Evolutionary conservation across 2,113 vertebrate species (phyloP), one percentile per base, ranked within the genome.

Genomic region (Laterallus jamaicensis): DNA sequence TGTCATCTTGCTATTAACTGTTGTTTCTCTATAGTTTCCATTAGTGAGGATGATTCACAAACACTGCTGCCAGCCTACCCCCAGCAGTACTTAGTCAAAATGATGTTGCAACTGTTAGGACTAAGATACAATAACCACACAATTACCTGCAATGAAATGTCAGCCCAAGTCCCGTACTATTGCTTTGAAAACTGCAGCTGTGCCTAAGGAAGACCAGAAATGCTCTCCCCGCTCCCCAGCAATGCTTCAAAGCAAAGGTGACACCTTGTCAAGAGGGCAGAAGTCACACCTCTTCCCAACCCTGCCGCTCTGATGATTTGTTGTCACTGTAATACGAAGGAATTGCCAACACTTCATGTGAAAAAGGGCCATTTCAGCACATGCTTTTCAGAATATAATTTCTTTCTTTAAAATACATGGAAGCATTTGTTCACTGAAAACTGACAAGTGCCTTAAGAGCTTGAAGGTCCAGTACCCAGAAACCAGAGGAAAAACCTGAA

Each of bases 221-320:
- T 3, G 2, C 4, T n/a, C 5, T 16, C 39, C 25, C 16, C 0
- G 0, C 3, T 5, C 12, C 6, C 2, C 15, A 40, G n/a, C 1
- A 3, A 63, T 4, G 24, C 37, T 28, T 47, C 69, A 66, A 39
- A 92, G 71, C 54, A 59, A 44, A 5, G 20, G 42, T 29, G 39
- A 26, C 35, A 74, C 22, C 21, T 83, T 22, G 7, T 55, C 59
- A 54, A 26, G 42, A 26, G 10, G n/a, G 17, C 11, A 70, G 14
- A 44, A 92, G 21, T 89, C 80, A 83, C 50, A 63, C 1, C 14
- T 79, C 64, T 35, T 44, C 56, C n/a, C 32, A 7, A n/a, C 58
- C 55, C n/a, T 59, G 29, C 22, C 42, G n/a, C 15, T 44, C 71
- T 25, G 28, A 49, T 35, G 37, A 71, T 26, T 77, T 66, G 9